Conservation (phyloP, 64 coral and sea anemone species). For the Hydrozoanthus tunicans region DNA sequence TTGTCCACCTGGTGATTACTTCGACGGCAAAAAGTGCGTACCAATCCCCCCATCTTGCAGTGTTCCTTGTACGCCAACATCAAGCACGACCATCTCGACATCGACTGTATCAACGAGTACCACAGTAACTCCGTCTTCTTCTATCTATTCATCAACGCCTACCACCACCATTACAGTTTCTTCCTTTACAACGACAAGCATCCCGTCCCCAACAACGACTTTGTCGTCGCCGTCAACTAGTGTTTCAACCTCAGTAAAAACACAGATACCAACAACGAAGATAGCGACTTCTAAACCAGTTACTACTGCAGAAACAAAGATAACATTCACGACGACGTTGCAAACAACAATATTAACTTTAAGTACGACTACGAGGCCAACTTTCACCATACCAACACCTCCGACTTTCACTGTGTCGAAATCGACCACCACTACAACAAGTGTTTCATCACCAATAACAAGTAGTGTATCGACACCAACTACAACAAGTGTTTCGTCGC, state of each 20-base stretch:
- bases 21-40: constrained; percentile 87
- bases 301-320: not conserved
- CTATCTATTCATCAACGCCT: not conserved
- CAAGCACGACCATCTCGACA: not conserved
- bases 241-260: not conserved
- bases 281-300: not conserved
- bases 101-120: constrained; percentile 12
- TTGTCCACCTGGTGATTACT: constrained; percentile 73
- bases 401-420: not conserved
- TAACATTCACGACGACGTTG: constrained; percentile 4
- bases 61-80: constrained; percentile 19
- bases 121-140: not conserved
- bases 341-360: constrained; percentile 27
- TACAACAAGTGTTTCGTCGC: not conserved
- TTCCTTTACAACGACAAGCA: not conserved
- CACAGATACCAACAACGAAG: constrained; percentile 16
- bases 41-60: constrained; percentile 55
- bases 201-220: constrained; percentile 14
- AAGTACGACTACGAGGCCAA: not conserved
- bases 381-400: not conserved
- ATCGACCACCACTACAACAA: constrained; percentile 21
- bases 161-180: constrained; percentile 21
- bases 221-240: not conserved
- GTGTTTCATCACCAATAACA: not conserved
- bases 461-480: not conserved